Evolutionary conservation across 2,797 vertebrate species (phyloP), one percentile per base, ranked within the genome.

Genomic region (Arnoldichthys spilopterus): DNA sequence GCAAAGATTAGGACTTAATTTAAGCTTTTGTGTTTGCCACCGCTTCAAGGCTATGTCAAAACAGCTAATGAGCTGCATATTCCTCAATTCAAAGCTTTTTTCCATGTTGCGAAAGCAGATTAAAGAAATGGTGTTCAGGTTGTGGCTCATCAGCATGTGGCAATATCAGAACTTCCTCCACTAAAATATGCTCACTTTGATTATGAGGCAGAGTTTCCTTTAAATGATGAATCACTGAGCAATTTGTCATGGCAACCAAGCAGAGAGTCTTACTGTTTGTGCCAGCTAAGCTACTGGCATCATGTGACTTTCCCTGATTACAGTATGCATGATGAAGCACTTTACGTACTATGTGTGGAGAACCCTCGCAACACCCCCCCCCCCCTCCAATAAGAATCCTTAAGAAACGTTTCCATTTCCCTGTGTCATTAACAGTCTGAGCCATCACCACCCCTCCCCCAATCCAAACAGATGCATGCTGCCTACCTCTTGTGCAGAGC

Each of bases 81-180:
- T 76, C 26, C 22, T 37, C 56, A 63, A 76, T 64, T 58, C 58
- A 12, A 51, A 64, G 15, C 28, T 49, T 64, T 18, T 76, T 20
- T 76, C 53, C 15, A n/a, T 49, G 24, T 71, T 77, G 61, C 61
- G 77, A 72, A 37, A 54, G 43, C 40, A 7, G 11, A 15, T 71
- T 71, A 71, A 12, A 71, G 22, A 72, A 69, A 22, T 16, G 1
- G 49, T 37, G 56, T 59, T 64, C 24, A 73, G 18, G 47, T 64
- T 26, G 22, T 69, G 18, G 20, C 62, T 63, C 63, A 83, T 68
- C 40, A 20, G n/a, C 51, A 59, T 77, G 63, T 81, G 53, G 74
- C 74, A 77, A 77, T 49, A 77, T 59, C 53, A 74, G 73, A 80
- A 77, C 59, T 80, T 80, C 70, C 59, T 20, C 68, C 32, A 54